Evolutionary conservation across 2,888 invertebrate species (phyloP), one percentile per base, ranked within the genome.

Genomic region (Aplocera efformata): DNA sequence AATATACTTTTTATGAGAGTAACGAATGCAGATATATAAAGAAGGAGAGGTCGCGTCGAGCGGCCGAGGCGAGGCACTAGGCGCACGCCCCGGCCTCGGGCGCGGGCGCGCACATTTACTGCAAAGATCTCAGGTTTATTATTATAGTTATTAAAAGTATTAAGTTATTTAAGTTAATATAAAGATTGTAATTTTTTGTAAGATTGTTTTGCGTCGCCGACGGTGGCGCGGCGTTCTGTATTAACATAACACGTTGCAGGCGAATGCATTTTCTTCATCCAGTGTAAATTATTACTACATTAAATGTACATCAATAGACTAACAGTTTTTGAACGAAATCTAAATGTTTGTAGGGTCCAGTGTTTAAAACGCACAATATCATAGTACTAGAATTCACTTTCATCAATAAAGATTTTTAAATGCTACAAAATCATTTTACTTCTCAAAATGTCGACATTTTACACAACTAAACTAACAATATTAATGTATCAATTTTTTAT

Each of bases 101-200:
- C 13, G 13, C 13, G 50, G 53, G 47, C 49, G 51, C 47, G 48
- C 58, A 61, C 5, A 60, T 64, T 68, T 66, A 67, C 73, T 76
- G 80, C 79, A 84, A 82, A 86, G 86, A 88, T 88, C 86, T 88
- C 86, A 86, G 82, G 79, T 83, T 86, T 82, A 81, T 82, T 81
- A 84, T 77, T 74, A 79, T 84, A 85, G 81, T 80, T 83, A 76
- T 85, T 78, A 85, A 78, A 82, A 88, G 85, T 88, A 88, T 88
- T 88, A 85, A 86, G 86, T 88, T 86, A 88, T 88, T 84, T 88
- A 86, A 86, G 86, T 86, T 84, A 84, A 84, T 77, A 83, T 81
- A 82, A 82, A 79, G 65, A 80, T 73, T 80, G 82, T 81, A 83
- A 78, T 78, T 74, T 79, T 84, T 83, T 83, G 74, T 83, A 84